Base-by-base conservation (phyloP, 2,888 invertebrate species). In the Rosalia funebris region DNA sequence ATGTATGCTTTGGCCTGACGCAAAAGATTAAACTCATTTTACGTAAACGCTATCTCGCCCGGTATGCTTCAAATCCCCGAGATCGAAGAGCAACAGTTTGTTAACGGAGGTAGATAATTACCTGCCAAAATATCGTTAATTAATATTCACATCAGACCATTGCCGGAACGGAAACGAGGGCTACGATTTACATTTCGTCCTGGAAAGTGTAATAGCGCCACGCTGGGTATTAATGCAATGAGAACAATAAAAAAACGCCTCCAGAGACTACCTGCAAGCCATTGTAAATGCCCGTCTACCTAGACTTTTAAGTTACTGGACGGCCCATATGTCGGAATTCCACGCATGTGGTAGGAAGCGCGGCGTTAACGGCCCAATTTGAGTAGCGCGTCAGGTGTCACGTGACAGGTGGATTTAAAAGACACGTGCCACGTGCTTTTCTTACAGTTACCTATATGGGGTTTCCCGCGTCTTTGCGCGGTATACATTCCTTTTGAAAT, bases 401-500 rank as follows among this genome's bases (percentile, higher is more conserved):
- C 69, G 73, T 71, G 71, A 75, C 77, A 77, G 77, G 77, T 77
- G 77, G 71, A 74, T 69, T 71, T 65, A 70, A 73, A 72, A 66
- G 73, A 74, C 75, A 74, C 72, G 74, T 72, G 76, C 71, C 71
- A 65, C 60, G 63, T 64, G 64, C 66, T 62, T 36, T n/a, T 52
- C 36, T 4, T 16, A 34, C 17, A 46, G 53, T 61, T 59, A 63
- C n/a, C n/a, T n/a, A n/a, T n/a, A 65, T 63, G 61, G 63, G 63
- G 46, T 65, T 66, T 62, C 62, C 60, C 66, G 64, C 62, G 44
- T 25, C 11, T 63, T 58, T 57, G 50, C n/a, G n/a, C n/a, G n/a
- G n/a, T n/a, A n/a, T n/a, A n/a, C n/a, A n/a, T n/a, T n/a, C n/a
- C n/a, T n/a, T n/a, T n/a, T n/a, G n/a, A n/a, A n/a, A n/a, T n/a